These are phyloP conservation scores for western clawed frog (Xenopus tropicalis) DNA, from an alignment of 2,113 vertebrate species.

Conservation along the genomic window DNA sequence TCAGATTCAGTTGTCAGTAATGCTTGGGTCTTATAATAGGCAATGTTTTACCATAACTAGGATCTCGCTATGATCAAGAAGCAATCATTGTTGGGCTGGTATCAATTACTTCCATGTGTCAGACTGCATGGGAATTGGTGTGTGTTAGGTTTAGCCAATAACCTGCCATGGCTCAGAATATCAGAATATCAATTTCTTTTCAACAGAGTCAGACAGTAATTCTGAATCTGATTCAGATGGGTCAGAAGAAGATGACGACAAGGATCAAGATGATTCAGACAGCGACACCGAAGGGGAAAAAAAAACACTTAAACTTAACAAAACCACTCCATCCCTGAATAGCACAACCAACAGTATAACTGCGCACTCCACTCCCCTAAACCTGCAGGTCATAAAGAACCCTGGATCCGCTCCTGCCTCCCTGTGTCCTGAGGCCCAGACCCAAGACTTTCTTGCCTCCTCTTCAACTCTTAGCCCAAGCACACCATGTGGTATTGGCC, in stretches of 20 bases:
- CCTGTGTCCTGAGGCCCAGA: slow-evolving; percentile 68
- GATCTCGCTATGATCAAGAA: too few species aligned
- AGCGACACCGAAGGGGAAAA: slow-evolving; percentile 79
- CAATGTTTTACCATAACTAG: too few species aligned
- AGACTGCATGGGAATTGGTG: too few species aligned
- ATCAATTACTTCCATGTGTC: too few species aligned
- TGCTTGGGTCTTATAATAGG: too few species aligned
- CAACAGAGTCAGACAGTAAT: slow-evolving; percentile 86
- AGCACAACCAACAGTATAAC: slow-evolving; percentile 69
- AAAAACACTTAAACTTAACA: slow-evolving; percentile 64
- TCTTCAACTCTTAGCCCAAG: slow-evolving; percentile 66
- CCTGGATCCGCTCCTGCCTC: slow-evolving; percentile 63
- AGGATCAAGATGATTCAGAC: slow-evolving; percentile 76
- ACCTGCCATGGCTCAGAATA: too few species aligned
- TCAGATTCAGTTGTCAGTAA: too few species aligned
- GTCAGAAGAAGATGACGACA: slow-evolving; percentile 81
- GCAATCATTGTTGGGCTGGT: too few species aligned
- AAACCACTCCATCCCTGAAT: slow-evolving; percentile 73
- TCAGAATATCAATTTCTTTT: slow-evolving; percentile 52
- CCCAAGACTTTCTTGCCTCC: slow-evolving; percentile 65
- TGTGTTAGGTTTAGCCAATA: too few species aligned
- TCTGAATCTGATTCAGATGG: slow-evolving; percentile 84
- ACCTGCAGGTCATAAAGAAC: slow-evolving; percentile 74
- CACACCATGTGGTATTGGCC: slow-evolving; percentile 72
- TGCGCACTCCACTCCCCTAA: slow-evolving; percentile 80